phyloP scores from a whole-genome alignment of 2,797 vertebrate genomes.

The Poeciliopsis gracilis region DNA sequence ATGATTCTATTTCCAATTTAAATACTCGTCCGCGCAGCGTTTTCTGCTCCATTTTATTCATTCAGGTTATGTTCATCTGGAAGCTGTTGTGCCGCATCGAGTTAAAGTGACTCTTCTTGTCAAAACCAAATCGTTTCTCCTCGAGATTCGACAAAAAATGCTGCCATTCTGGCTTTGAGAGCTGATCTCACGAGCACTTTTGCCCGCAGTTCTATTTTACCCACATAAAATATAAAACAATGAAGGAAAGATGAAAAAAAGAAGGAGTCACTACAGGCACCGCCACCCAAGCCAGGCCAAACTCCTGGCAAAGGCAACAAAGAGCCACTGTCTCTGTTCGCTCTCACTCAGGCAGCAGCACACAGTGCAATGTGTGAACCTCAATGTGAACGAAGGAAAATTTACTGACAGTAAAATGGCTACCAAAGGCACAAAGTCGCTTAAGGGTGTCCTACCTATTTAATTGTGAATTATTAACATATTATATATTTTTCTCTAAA shows the following conservation, averaged over 20 bases:
- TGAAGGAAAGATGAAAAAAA: conserved; percentile 21
- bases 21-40: not conserved
- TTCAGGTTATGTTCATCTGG: not conserved
- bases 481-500: not conserved
- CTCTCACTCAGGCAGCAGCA: conserved; percentile 17
- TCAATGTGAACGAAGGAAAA: not conserved
- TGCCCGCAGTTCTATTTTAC: no score
- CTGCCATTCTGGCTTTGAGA: not conserved
- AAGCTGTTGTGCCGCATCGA: not conserved
- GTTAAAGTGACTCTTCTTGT: not conserved
- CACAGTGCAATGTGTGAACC: conserved; percentile 20
- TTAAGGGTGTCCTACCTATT: not conserved
- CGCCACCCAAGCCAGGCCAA: conserved; percentile 50
- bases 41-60: not conserved
- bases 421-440: conserved; percentile 4
- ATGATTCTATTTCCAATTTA: not conserved
- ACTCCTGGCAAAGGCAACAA: conserved; percentile 66
- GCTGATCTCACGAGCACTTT: no score
- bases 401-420: conserved; percentile 12
- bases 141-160: not conserved
- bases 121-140: not conserved
- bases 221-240: not conserved
- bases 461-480: not conserved
- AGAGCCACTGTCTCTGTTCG: conserved; percentile 59
- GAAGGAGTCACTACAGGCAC: conserved; percentile 51